A percentile compares a stretch with the other conserved stretches of the same genome.
phyloP scores from a whole-genome alignment of 2,113 vertebrate genomes.

The Tragulus kanchil region DNA sequence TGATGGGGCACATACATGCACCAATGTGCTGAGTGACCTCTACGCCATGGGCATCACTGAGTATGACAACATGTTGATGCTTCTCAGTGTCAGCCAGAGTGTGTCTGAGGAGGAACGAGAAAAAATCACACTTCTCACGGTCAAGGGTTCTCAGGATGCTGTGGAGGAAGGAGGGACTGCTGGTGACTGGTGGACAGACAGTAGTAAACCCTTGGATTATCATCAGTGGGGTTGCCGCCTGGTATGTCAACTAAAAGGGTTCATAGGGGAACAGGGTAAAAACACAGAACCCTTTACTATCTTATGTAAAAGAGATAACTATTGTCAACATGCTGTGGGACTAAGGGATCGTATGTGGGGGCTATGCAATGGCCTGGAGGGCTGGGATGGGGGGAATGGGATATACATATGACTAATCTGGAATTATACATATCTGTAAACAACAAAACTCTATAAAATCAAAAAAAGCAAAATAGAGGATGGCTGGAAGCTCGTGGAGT shows the following conservation, averaged over 20 bases:
- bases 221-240: slow-evolving; percentile 93
- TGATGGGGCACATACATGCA: slow-evolving; percentile 96
- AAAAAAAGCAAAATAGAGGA: too few species aligned
- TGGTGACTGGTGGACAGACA: slow-evolving; percentile 93
- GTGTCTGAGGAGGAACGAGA: slow-evolving; percentile 93
- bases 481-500: not conserved
- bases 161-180: slow-evolving; percentile 96
- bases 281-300: too few species aligned
- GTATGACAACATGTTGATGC: slow-evolving; percentile 97
- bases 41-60: slow-evolving; percentile 97
- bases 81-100: slow-evolving; percentile 95
- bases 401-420: too few species aligned
- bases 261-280: too few species aligned
- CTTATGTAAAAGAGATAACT: too few species aligned
- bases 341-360: too few species aligned
- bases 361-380: too few species aligned
- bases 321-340: too few species aligned
- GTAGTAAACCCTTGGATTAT: slow-evolving; percentile 97
- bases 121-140: slow-evolving; percentile 87
- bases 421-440: too few species aligned
- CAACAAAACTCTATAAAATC: too few species aligned
- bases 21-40: slow-evolving; percentile 95
- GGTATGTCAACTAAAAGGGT: slow-evolving; percentile 94
- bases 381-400: too few species aligned
- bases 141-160: slow-evolving; percentile 93